These are phyloP conservation scores for Nematopogon swammerdamellus DNA, from an alignment of 2,888 invertebrate species.

Conservation along the genomic window DNA sequence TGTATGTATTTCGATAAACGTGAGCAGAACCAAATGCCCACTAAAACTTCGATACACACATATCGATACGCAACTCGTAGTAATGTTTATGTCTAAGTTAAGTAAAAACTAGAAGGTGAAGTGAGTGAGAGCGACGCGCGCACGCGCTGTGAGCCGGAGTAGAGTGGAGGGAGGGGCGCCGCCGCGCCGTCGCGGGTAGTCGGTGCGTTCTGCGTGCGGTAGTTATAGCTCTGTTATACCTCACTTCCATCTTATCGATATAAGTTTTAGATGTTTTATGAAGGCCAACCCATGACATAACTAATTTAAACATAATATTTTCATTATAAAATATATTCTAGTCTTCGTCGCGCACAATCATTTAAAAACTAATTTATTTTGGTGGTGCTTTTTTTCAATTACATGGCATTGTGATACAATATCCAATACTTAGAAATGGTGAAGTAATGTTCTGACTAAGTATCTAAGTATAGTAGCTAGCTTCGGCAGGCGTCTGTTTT, in stretches of 20 bases:
- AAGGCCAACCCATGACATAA: background rate
- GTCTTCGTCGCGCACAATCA: background rate
- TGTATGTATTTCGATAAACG: too few species aligned
- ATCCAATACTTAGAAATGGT: background rate
- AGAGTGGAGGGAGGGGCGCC: too few species aligned
- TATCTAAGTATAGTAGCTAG: background rate
- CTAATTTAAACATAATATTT: background rate
- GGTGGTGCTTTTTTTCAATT: background rate
- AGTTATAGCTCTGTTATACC: background rate
- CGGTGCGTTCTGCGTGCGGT: too few species aligned
- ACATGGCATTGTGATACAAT: background rate
- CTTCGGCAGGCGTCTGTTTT: background rate
- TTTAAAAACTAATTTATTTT: background rate
- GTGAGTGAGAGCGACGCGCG: too few species aligned
- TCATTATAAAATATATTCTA: background rate
- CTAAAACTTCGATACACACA: too few species aligned
- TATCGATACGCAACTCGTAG: too few species aligned
- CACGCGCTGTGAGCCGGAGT: too few species aligned
- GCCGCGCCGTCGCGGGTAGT: too few species aligned
- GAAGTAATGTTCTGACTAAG: background rate
- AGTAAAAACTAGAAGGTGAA: too few species aligned
- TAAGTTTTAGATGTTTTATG: background rate
- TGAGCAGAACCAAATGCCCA: too few species aligned
- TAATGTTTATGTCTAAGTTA: too few species aligned
- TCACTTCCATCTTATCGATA: background rate